Evolutionary conservation across 2,888 invertebrate species (phyloP).

Genomic region (Caenorhabditis panamensis): DNA sequence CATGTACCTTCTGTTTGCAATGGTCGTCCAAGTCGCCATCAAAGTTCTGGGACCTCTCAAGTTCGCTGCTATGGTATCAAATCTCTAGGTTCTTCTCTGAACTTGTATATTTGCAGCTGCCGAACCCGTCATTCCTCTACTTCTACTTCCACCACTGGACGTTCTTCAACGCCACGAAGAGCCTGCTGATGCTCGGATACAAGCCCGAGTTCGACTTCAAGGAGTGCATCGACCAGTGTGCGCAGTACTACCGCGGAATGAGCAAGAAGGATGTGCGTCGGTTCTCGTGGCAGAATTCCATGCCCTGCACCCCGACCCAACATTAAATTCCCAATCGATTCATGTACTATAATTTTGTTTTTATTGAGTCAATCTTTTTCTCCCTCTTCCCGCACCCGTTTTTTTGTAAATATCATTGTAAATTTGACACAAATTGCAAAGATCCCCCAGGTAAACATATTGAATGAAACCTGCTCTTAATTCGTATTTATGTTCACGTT

Average conservation of each 20-base stretch:
- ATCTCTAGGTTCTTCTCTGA: background rate
- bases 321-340: background rate
- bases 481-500: conserved; percentile 4
- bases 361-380: background rate
- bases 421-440: background rate
- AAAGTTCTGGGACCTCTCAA: conserved; percentile 39
- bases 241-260: conserved; percentile 41
- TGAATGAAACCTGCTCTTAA: background rate
- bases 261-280: conserved; percentile 48
- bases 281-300: conserved; percentile 61
- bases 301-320: background rate
- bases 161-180: conserved; percentile 74
- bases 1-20: conserved; percentile 60
- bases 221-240: conserved; percentile 42
- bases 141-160: conserved; percentile 79
- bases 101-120: conserved; percentile 63
- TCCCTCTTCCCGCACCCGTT: background rate
- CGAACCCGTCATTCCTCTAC: conserved; percentile 73
- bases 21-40: conserved; percentile 36
- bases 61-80: conserved; percentile 28
- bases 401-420: conserved; percentile 13
- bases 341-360: background rate
- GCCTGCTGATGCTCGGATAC: conserved; percentile 68
- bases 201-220: conserved; percentile 50
- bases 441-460: background rate